Evolutionary conservation across 2,888 invertebrate species (phyloP), one percentile per base, ranked within the genome.

Genomic region (Heteromurus nitidus): DNA sequence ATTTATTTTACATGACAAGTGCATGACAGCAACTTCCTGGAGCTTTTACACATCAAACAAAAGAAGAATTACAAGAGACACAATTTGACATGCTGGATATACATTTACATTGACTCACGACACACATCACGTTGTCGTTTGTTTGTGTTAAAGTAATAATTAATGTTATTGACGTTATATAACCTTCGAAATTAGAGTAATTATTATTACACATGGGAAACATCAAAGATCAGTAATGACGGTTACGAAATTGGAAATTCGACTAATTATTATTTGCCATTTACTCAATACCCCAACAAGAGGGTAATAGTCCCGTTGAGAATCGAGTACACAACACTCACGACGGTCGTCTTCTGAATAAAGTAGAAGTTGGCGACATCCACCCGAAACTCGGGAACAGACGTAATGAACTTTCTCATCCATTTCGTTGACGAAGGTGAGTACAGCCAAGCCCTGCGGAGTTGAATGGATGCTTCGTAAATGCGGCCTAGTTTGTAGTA

Each of bases 401-500:
- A 30, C n/a, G 1, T 11, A 2, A 60, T 28, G 13, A 60, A 26
- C 26, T 60, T 60, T 28, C 30, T 9, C 30, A 30, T 60, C n/a
- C 18, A 60, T 60, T 28, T 26, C 2, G n/a, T 13, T 18, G 60
- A 13, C 2, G 11, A 11, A n/a, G 60, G 60, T 5, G 60, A 26
- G 2, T 3, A 3, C 28, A 60, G 3, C 60, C 26, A 30, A 3
- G 26, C 2, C n/a, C 11, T 16, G 5, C 5, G 3, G 3, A 60
- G 3, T 28, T 60, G 13, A 5, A 7, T n/a, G 1, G 72, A 72
- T 9, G 36, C 28, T 58, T 72, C 72, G n/a, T 42, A 42, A 7
- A 36, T 53, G 1, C 20, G 13, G 1, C 72, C 72, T 5, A 72
- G n/a, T n/a, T 72, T 72, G 24, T 44, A 60, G 16, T 20, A 72